Base-by-base conservation (phyloP, 2,888 invertebrate species). In the Proisotoma minuta region DNA sequence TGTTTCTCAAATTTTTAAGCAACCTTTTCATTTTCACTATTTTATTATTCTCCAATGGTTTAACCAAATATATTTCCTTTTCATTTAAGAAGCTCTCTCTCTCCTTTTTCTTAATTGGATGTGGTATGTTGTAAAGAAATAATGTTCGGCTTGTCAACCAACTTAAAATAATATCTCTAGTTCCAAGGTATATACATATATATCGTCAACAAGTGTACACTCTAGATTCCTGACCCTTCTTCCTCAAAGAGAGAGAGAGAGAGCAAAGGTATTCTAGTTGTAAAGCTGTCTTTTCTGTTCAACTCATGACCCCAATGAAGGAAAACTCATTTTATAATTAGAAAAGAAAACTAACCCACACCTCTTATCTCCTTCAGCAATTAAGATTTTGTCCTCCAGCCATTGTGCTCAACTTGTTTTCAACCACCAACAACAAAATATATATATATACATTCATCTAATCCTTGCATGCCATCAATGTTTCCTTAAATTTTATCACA, bases 271-370 rank as follows among this genome's bases (percentile, higher is more conserved):
- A 43, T 43, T 43, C 43, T 12, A 43, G 66, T 69, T 66, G 66
- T 71, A 71, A 71, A 71, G 63, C 68, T 69, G 71, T 71, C 71
- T 65, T 68, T 65, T 60, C 68, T 66, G 61, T 63, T 65, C 63
- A 64, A 71, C 63, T 67, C 71, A 69, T 71, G 71, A 71, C 71
- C 71, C 62, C 63, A 61, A 59, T 53, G 39, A 40, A 10, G 50
- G 34, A 27, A 62, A 63, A 57, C 62, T 63, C 62, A 71, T 65
- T 71, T 69, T 72, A 72, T 72, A 71, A 71, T 71, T 71, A 71
- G 69, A 68, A 71, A 63, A 65, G 66, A 68, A 65, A 66, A 67
- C 61, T 63, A 65, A 64, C 69, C 69, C 66, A 67, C 68, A 66
- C 71, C 69, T n/a, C n/a, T 68, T 61, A 65, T 62, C 58, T 62